phyloP scores from a whole-genome alignment of 92 coral and sea anemone genomes.

The Montipora capitata region DNA sequence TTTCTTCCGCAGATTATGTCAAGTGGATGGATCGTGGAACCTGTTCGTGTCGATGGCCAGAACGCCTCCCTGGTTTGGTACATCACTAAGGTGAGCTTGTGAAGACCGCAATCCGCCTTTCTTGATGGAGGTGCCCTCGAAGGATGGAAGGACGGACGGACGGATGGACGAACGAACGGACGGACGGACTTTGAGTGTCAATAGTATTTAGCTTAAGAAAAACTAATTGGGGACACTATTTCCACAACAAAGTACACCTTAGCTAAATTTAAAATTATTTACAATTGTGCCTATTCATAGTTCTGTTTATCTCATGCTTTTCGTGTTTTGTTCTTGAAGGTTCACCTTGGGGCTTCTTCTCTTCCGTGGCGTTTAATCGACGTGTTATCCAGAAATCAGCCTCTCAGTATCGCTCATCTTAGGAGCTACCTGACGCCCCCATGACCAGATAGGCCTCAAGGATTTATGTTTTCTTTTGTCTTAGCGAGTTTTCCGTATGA shows the following conservation, averaged over 20 bases:
- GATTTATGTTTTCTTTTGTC: not conserved
- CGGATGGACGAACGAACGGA: no score
- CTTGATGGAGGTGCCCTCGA: not conserved
- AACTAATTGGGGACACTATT: no score
- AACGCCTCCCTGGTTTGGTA: constrained; percentile 93
- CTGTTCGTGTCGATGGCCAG: constrained; percentile 79
- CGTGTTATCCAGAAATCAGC: constrained; percentile 96
- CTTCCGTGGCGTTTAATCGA: constrained; percentile 94
- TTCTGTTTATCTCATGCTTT: no score
- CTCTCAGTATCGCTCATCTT: constrained; percentile 94
- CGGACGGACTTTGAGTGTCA: no score
- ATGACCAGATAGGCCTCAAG: constrained; percentile 2
- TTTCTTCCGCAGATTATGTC: constrained; percentile 80
- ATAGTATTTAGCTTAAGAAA: no score
- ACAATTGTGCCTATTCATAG: no score
- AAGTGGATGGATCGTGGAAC: constrained; percentile 98
- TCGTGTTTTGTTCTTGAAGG: constrained; percentile 53
- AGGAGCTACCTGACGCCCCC: constrained; percentile 87
- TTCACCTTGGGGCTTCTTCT: constrained; percentile 92
- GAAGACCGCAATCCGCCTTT: not conserved
- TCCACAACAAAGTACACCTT: no score
- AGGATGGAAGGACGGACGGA: not conserved
- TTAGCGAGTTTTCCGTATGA: not conserved
- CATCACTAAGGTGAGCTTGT: constrained; percentile 85
- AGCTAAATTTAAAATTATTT: no score